Percentiles rank a stretch among this genome's conserved stretches.
Evolutionary conservation across 2,113 vertebrate species (phyloP).

Genomic region (Rhombomys opimus): DNA sequence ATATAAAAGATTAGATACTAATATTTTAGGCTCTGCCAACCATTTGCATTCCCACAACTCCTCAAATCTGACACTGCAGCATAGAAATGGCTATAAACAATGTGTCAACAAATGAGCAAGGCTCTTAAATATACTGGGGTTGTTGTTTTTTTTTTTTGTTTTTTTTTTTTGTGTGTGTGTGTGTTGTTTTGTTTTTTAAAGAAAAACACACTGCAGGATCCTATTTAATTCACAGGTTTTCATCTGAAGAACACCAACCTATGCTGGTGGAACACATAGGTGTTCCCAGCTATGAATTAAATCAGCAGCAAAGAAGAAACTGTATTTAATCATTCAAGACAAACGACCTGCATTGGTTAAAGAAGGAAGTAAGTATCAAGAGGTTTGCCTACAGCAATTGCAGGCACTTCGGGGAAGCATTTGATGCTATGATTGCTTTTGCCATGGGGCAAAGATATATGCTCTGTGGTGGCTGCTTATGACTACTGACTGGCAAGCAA

Average conservation of each 20-base stretch:
- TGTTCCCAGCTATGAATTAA: constrained; percentile 44
- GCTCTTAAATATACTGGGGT: neutral
- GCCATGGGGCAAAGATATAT: neutral
- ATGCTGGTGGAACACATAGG: neutral
- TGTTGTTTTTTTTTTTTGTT: neutral
- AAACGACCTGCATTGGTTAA: neutral
- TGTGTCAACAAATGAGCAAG: neutral
- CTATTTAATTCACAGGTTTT: neutral
- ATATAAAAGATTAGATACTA: neutral
- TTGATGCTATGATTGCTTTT: neutral
- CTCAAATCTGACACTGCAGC: neutral
- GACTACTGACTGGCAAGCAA: neutral
- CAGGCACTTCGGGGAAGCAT: neutral
- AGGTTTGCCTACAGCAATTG: constrained; percentile 6
- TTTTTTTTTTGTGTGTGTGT: neutral
- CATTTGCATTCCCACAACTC: neutral
- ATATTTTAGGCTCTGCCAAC: constrained; percentile 10
- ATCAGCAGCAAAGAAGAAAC: constrained; percentile 37
- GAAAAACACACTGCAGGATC: neutral
- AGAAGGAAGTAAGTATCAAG: constrained; percentile 9
- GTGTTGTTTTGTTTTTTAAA: constrained; percentile 30
- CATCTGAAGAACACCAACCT: neutral
- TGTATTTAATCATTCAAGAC: constrained; percentile 31
- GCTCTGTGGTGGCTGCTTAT: neutral
- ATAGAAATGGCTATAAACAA: constrained; percentile 18